Conservation (phyloP, 2,113 vertebrate species). For the Candoia aspera region DNA sequence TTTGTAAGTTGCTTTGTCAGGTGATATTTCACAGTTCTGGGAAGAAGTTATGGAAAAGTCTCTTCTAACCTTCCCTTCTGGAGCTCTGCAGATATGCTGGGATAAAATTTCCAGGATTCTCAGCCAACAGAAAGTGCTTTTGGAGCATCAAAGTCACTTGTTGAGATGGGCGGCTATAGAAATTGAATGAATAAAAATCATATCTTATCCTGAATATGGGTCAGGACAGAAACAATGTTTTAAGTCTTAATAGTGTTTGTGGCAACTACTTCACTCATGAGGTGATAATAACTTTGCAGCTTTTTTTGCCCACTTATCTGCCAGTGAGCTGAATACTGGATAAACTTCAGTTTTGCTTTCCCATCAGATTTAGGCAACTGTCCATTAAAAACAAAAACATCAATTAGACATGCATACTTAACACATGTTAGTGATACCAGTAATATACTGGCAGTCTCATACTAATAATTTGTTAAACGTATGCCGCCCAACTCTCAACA, state of each 20-base stretch:
- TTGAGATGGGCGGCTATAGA: no score
- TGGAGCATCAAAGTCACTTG: no score
- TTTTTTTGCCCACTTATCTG: neutral
- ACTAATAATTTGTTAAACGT: neutral
- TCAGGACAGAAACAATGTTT: neutral
- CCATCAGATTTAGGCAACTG: neutral
- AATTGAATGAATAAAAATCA: no score
- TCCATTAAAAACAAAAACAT: neutral
- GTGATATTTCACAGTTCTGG: neutral
- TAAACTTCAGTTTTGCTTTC: neutral
- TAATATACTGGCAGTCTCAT: neutral
- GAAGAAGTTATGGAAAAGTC: neutral
- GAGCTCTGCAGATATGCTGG: neutral
- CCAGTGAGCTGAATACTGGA: neutral
- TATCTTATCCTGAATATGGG: neutral
- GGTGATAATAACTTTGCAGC: neutral
- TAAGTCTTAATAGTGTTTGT: neutral
- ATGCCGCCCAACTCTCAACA: neutral
- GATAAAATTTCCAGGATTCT: neutral
- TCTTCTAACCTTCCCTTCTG: neutral
- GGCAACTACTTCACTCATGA: neutral
- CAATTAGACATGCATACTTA: neutral
- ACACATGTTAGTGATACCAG: neutral
- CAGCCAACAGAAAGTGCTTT: neutral
- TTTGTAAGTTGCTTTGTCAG: slow-evolving; percentile 22